Conservation (phyloP, 2,797 vertebrate genomes). For the Bradypus variegatus region DNA sequence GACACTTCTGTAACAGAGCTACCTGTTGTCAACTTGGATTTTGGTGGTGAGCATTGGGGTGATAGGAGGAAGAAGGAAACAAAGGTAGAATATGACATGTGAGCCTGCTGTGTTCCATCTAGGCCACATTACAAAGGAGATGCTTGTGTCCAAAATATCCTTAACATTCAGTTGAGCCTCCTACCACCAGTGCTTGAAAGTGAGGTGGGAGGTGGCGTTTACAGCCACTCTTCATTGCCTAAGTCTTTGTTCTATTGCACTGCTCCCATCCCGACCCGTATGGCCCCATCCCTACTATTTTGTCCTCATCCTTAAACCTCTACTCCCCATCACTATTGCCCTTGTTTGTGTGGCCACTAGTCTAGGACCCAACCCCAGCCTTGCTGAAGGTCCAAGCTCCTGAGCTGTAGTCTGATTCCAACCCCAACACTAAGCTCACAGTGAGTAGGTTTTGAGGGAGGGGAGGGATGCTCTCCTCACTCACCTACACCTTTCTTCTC, state of each 20-base stretch:
- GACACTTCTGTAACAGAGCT: not conserved
- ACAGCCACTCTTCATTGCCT: accelerated
- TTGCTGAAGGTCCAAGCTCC: not conserved
- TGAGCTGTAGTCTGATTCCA: not conserved
- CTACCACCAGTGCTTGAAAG: not conserved
- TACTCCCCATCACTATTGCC: not conserved
- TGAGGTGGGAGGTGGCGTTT: not conserved
- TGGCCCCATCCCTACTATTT: accelerated
- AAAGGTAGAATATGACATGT: not conserved
- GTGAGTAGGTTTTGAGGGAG: not conserved
- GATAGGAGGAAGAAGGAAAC: not conserved
- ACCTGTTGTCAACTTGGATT: not conserved
- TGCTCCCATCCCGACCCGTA: not conserved
- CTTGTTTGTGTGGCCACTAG: not conserved
- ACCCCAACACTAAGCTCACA: not conserved
- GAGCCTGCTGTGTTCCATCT: not conserved
- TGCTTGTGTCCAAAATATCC: no score
- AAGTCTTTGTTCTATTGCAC: not conserved
- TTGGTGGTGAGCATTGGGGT: not conserved
- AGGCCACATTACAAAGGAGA: not conserved
- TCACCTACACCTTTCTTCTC: not conserved
- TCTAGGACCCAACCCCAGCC: not conserved
- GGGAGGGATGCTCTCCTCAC: not conserved
- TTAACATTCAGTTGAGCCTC: not conserved
- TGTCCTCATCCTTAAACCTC: not conserved